phyloP scores from a whole-genome alignment of 2,888 invertebrate species.

The Protonemura montana region DNA sequence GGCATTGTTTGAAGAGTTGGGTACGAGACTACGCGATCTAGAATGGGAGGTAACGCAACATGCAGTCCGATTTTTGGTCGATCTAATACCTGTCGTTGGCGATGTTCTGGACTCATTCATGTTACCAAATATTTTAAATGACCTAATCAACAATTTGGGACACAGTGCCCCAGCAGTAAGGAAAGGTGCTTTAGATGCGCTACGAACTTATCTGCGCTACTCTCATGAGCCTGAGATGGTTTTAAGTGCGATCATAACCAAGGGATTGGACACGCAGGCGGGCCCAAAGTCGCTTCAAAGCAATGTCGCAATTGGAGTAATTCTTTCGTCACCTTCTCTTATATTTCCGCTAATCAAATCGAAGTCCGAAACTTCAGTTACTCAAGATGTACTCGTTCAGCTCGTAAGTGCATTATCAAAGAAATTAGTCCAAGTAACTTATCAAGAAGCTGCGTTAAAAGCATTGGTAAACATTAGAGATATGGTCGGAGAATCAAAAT shows the following conservation, averaged over 20 bases:
- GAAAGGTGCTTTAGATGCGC: slow-evolving; percentile 79
- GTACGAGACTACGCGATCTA: slow-evolving; percentile 76
- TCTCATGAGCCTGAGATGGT: slow-evolving; percentile 74
- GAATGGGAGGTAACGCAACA: slow-evolving; percentile 87
- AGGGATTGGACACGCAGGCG: slow-evolving; percentile 70
- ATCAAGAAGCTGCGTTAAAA: slow-evolving; percentile 72
- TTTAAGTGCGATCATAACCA: slow-evolving; percentile 69
- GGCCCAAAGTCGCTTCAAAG: slow-evolving; percentile 64
- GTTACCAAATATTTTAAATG: slow-evolving; percentile 65
- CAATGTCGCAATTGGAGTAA: slow-evolving; percentile 70
- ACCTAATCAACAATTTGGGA: slow-evolving; percentile 80
- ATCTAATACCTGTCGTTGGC: slow-evolving; percentile 76
- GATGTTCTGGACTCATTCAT: slow-evolving; percentile 74
- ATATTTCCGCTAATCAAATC: slow-evolving; percentile 62
- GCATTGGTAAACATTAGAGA: slow-evolving; percentile 75
- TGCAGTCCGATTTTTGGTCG: slow-evolving; percentile 79
- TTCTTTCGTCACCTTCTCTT: slow-evolving; percentile 71
- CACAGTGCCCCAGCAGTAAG: slow-evolving; percentile 82
- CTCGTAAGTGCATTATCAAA: slow-evolving; percentile 59
- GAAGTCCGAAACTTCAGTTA: slow-evolving; percentile 44
- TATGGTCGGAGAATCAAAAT: slow-evolving; percentile 71
- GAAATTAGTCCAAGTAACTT: slow-evolving; percentile 60
- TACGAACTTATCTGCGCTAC: slow-evolving; percentile 75
- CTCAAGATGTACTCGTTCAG: slow-evolving; percentile 55
- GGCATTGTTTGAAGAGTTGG: slow-evolving; percentile 74